phyloP scores from a whole-genome alignment of 2,797 vertebrate genomes.

The Australoheros facetus region DNA sequence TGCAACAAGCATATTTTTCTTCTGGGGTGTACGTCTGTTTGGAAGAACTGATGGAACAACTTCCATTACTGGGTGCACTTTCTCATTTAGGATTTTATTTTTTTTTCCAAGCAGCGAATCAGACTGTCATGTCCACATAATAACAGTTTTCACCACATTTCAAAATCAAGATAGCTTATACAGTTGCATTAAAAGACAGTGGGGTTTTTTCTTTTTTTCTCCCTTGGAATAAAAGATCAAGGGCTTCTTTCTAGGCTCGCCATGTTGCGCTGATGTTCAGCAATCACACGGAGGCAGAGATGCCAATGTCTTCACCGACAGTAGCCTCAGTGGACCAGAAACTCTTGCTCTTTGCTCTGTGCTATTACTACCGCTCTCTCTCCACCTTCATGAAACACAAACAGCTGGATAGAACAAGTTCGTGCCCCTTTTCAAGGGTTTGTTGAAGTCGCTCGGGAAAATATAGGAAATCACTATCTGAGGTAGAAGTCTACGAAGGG shows the following conservation, averaged over 20 bases:
- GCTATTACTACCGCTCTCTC: conserved; percentile 50
- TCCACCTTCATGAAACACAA: conserved; percentile 57
- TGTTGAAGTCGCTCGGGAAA: conserved; percentile 49
- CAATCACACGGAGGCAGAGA: conserved; percentile 48
- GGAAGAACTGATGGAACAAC: background rate
- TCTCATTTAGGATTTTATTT: background rate
- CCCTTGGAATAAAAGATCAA: conserved; percentile 63
- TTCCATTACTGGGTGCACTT: background rate
- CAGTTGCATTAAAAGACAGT: conserved; percentile 42
- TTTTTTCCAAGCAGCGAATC: background rate
- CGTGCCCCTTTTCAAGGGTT: conserved; percentile 48
- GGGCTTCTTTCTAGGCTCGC: conserved; percentile 27
- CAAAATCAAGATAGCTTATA: conserved; percentile 12
- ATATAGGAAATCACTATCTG: conserved; percentile 61
- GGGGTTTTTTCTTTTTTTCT: conserved; percentile 63
- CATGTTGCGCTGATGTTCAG: conserved; percentile 57
- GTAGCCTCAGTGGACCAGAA: conserved; percentile 57
- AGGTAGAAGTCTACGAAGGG: conserved; percentile 31
- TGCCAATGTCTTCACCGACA: conserved; percentile 51
- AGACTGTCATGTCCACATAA: background rate
- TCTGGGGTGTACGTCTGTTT: background rate
- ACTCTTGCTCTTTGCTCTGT: conserved; percentile 48
- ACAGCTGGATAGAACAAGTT: conserved; percentile 49
- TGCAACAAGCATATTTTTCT: background rate
- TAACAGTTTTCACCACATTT: background rate